Base-by-base conservation (phyloP, 2,797 vertebrate species). In the Clamator glandarius region DNA sequence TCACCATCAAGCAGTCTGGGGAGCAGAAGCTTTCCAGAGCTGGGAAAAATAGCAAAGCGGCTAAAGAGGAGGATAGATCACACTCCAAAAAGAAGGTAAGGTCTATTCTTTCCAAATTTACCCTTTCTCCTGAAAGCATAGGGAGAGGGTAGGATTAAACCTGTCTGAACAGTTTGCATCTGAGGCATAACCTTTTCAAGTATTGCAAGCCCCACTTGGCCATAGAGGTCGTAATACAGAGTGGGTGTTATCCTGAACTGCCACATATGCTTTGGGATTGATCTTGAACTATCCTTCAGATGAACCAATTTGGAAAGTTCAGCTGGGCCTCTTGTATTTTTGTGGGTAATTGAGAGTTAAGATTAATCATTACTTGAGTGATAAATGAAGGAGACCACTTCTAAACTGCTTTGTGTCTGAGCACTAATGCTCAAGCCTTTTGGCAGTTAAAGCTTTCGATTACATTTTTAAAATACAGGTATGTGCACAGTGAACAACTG, bases 1-100 rank as follows among this genome's bases (percentile, higher is more conserved):
- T 99, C 97, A 99, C 99, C 97, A 99, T 99, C 97, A 99, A 99
- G 95, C 99, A 99, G 89, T 98, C 98, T 26, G 98, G 98, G 44
- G 99, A 99, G 87, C 99, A 99, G 95, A 98, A 98, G 97, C 66
- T 98, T 97, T 94, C 98, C 93, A 98, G 98, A 93, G 93, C 97
- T 91, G 98, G 98, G 85, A 98, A 98, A 97, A 98, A 98, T 35
- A 97, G 97, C 96, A 98, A 98, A 97, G 78, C 96, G 59, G 92
- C 97, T 12, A 99, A 99, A 95, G 99, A 99, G 19, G 99, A 99
- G 76, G 99, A 99, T 81, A 97, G 98, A 96, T 98, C 98, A 88
- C 98, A 99, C 89, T 98, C 98, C 51, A 99, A 98, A 97, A 99
- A 99, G 98, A 99, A 99, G 98, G 99, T 99, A 98, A 97, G 95